Base-by-base conservation (phyloP, 1,140 invertebrate genomes). In the Nasonia giraulti region DNA sequence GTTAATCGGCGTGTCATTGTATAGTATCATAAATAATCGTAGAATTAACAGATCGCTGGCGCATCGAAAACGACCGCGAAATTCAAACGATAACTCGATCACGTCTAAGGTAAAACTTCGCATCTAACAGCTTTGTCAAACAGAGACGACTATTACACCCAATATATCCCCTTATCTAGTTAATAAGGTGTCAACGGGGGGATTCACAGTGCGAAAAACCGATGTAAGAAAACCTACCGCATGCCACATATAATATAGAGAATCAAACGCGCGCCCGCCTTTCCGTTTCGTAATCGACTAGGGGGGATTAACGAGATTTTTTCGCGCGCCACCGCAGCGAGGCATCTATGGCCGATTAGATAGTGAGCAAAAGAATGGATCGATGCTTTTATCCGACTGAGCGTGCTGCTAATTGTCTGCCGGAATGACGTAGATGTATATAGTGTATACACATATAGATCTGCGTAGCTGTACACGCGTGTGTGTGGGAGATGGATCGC, bases 251-350 rank as follows among this genome's bases (percentile, higher is more conserved):
- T 71, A 23, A 71, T 6, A 23, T 12, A 71, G 27, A 27, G 69
- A 71, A 23, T 33, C 27, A 33, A 8, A 31, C 12, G 17, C 17
- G 17, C 23, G 20, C 33, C 33, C 44, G 44, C 40, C 0, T 79
- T 62, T 79, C 47, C 40, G 14, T 66, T n/a, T 66, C 55, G 55
- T 66, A 79, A 79, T 79, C 77, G 55, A 62, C n/a, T 23, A 20
- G 75, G 17, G 12, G 12, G 79, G 37, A 81, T 81, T 81, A 80
- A 66, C 66, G 44, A 80, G 66, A 81, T 50, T 81, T 81, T 71
- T 80, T 80, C 40, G 11, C 62, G 27, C 33, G 23, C 71, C 40
- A 23, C 71, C n/a, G n/a, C 77, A 50, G 10, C 55, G 55, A 62
- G 6, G 17, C 55, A 62, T 62, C 55, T 62, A 62, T 79, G 55